Conservation (phyloP, 2,797 vertebrate species). For the Aphelocoma californica region DNA sequence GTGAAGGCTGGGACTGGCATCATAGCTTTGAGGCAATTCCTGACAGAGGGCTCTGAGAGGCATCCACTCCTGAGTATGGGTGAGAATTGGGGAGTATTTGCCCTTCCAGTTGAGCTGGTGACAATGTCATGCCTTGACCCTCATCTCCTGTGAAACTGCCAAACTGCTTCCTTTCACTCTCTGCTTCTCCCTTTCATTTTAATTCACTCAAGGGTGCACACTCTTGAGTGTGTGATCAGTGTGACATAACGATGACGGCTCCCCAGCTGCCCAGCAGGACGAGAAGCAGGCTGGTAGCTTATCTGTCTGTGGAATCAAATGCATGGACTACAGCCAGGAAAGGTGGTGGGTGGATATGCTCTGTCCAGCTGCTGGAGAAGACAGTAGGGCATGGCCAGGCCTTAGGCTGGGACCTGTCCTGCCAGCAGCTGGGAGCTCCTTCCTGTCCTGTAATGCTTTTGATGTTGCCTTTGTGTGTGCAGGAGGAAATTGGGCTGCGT, state of each 20-base stretch:
- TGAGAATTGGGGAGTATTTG: not conserved
- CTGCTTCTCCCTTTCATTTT: not conserved
- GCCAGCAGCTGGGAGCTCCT: not conserved
- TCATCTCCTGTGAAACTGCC: not conserved
- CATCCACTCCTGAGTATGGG: not conserved
- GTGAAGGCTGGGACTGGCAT: not conserved
- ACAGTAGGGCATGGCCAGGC: not conserved
- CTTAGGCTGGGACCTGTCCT: not conserved
- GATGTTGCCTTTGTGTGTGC: not conserved
- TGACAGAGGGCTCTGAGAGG: not conserved
- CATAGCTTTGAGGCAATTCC: accelerated
- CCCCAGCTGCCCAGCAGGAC: not conserved
- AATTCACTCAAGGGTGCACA: not conserved
- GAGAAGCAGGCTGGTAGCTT: not conserved
- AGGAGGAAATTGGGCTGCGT: not conserved
- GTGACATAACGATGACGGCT: not conserved
- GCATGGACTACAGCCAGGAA: not conserved
- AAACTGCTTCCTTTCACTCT: not conserved
- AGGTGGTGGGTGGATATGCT: not conserved
- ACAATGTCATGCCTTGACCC: not conserved
- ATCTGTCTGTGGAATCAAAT: not conserved
- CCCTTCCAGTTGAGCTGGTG: not conserved
- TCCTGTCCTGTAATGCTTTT: not conserved
- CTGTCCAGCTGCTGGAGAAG: not conserved
- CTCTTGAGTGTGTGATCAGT: not conserved